Evolutionary conservation across 2,797 vertebrate species (phyloP).

Genomic region (Menidia menidia): DNA sequence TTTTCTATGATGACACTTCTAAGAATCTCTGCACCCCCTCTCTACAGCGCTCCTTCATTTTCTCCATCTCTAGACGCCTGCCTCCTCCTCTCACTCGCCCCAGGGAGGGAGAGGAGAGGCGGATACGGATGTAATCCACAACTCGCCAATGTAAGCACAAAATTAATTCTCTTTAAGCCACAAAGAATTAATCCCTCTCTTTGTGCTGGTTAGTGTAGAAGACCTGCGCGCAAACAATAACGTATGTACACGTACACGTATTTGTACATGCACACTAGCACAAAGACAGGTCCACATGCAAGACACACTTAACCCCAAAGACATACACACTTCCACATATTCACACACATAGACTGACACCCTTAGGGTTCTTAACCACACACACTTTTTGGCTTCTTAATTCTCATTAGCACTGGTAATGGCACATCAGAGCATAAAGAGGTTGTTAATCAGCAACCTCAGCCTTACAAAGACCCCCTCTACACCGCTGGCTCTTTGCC

Average conservation of each 20-base stretch:
- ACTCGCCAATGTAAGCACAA: conserved; percentile 85
- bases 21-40: conserved; percentile 45
- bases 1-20: conserved; percentile 75
- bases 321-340: conserved; percentile 44
- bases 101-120: conserved; percentile 73
- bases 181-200: conserved; percentile 86
- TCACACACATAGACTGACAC: conserved; percentile 59
- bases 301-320: conserved; percentile 47
- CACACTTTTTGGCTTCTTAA: conserved; percentile 79
- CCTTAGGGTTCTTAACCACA: conserved; percentile 67
- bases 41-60: conserved; percentile 47
- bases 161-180: conserved; percentile 88
- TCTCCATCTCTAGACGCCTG: conserved; percentile 69
- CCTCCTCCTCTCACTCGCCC: conserved; percentile 70
- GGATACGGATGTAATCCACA: conserved; percentile 85
- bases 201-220: conserved; percentile 75
- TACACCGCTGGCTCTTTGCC: conserved; percentile 47
- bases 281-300: conserved; percentile 48
- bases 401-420: conserved; percentile 87
- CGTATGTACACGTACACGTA: conserved; percentile 30
- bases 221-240: conserved; percentile 70
- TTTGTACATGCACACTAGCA: conserved; percentile 37
- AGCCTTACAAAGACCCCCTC: conserved; percentile 68
- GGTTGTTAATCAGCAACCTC: conserved; percentile 78
- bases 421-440: conserved; percentile 83